Base-by-base conservation (phyloP, 2,888 invertebrate genomes). In the Trissolcus japonicus region DNA sequence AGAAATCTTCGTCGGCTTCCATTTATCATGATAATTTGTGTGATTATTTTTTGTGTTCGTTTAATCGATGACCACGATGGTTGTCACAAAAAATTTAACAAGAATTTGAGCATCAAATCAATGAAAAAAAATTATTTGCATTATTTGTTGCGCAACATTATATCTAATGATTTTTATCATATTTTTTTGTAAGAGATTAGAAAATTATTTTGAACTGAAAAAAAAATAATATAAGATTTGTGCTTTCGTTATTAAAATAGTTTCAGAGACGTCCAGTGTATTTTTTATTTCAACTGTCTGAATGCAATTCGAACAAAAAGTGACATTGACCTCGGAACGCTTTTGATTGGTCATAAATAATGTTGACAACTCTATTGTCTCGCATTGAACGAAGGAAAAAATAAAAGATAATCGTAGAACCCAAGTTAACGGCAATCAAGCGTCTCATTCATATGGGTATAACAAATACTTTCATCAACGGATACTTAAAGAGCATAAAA, bases 1-100 rank as follows among this genome's bases (percentile, higher is more conserved):
- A 51, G 63, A 72, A 77, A 77, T 65, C 68, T 67, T 76, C 59
- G 72, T 72, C 67, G 72, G 62, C 67, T 63, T 63, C 53, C 67
- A 67, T 35, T 51, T 56, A 43, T 63, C 41, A 69, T 55, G 53
- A 50, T 50, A 48, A 14, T 14, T 51, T 11, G 1, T 51, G 7
- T 17, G 17, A 17, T 51, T 19, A 14, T 17, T 13, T 16, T 51
- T 51, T 9, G 14, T 51, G 9, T 16, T 11, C 21, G 17, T 0
- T 21, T 19, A 17, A 13, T 51, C 16, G 11, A 35, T 19, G 13
- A 17, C 6, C 21, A 3, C 21, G 19, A 51, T 14, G 14, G 16
- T 17, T 11, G 19, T 13, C 1, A 16, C 13, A 51, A 51, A 56
- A 56, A 4, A 35, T 35, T 16, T 46, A 14, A 46, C 16, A 43